These are phyloP conservation scores for Diloba caeruleocephala DNA, from an alignment of 2,888 invertebrate species.

Conservation along the genomic window DNA sequence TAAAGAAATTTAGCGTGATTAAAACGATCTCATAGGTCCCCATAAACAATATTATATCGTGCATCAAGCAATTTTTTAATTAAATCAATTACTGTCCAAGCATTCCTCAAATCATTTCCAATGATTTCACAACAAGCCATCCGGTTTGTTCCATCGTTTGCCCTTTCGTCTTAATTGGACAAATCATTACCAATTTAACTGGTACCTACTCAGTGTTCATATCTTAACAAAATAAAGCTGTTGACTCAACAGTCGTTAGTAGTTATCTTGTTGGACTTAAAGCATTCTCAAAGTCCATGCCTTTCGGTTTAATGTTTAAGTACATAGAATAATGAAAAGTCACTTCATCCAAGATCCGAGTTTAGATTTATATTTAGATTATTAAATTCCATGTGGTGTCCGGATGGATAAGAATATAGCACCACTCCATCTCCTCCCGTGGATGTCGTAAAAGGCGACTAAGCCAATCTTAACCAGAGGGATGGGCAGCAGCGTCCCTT, in stretches of 20 bases:
- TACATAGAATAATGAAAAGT: constrained; percentile 14
- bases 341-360: constrained; percentile 16
- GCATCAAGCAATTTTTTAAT: constrained; percentile 50
- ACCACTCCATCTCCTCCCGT: no score
- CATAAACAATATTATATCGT: constrained; percentile 35
- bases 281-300: constrained; percentile 26
- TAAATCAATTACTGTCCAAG: constrained; percentile 48
- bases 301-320: constrained; percentile 31
- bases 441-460: no score
- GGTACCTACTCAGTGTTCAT: constrained; percentile 62
- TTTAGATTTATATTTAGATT: background rate
- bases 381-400: no score
- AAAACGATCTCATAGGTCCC: constrained; percentile 26
- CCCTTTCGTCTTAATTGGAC: constrained; percentile 81
- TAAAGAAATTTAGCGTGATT: constrained; percentile 23
- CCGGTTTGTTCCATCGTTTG: constrained; percentile 54
- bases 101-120: constrained; percentile 58
- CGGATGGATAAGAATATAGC: no score
- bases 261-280: constrained; percentile 47
- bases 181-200: constrained; percentile 81
- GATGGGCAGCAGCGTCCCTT: no score
- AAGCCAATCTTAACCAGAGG: no score
- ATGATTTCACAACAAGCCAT: constrained; percentile 69
- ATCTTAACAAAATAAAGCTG: constrained; percentile 75
- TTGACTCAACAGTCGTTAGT: constrained; percentile 62